These are phyloP conservation scores for Hirtodrosophila duncani DNA, from an alignment of 2,888 invertebrate genomes.

Conservation along the genomic window DNA sequence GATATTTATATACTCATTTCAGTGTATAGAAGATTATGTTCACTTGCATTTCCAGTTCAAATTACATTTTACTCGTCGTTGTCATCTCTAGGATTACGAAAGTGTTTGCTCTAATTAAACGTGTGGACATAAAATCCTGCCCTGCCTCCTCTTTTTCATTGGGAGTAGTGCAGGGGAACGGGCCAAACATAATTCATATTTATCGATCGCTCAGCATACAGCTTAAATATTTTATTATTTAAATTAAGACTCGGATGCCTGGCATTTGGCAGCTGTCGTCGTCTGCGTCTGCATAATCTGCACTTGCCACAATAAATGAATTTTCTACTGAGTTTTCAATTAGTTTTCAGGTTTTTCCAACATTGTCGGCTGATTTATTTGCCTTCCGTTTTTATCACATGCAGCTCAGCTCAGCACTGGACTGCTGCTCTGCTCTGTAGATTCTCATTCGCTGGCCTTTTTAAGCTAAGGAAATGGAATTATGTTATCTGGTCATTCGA, in stretches of 20 bases:
- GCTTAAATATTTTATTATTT: constrained; percentile 42
- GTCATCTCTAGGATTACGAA: neutral
- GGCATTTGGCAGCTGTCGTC: constrained; percentile 16
- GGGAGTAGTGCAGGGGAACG: too few relatives aligned
- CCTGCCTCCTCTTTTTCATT: neutral
- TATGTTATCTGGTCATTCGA: too few relatives aligned
- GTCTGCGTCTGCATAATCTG: constrained; percentile 6
- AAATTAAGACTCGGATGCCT: constrained; percentile 37
- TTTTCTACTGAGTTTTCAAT: constrained; percentile 18
- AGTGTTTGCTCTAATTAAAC: constrained; percentile 33
- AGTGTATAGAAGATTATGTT: too few relatives aligned
- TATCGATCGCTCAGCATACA: constrained; percentile 27
- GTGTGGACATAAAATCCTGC: neutral
- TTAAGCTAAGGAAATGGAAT: too few relatives aligned
- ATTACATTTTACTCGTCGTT: constrained; percentile 10
- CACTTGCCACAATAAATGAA: constrained; percentile 38
- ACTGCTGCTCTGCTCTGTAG: too few relatives aligned
- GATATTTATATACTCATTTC: too few relatives aligned
- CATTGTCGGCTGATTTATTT: too few relatives aligned
- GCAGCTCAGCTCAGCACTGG: neutral
- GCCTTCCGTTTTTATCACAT: neutral
- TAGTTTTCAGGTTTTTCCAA: too few relatives aligned
- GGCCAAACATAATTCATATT: constrained; percentile 30
- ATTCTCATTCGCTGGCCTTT: too few relatives aligned
- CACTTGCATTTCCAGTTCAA: constrained; percentile 1